These are phyloP conservation scores for Amia ocellicauda DNA, from an alignment of 2,113 vertebrate genomes.

Conservation along the genomic window DNA sequence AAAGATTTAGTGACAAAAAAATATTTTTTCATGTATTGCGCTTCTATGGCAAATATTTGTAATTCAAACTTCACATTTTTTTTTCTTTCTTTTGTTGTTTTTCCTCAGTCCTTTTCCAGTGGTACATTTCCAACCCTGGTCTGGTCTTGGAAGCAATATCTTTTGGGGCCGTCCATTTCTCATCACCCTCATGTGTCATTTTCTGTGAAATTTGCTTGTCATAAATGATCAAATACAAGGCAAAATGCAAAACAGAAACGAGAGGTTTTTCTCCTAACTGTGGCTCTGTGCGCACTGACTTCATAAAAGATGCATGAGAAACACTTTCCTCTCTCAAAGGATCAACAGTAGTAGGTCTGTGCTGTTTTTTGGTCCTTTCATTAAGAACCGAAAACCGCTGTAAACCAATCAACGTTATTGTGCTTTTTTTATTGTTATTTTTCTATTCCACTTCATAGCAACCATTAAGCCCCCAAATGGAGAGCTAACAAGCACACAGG, in stretches of 20 bases:
- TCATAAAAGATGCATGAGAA: slow-evolving; percentile 4
- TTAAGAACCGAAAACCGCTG: background rate
- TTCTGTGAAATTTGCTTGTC: too few species aligned
- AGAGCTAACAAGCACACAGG: slow-evolving; percentile 21
- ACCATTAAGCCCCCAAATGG: slow-evolving; percentile 23
- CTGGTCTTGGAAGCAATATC: too few species aligned
- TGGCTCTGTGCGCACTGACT: background rate
- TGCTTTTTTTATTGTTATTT: too few species aligned
- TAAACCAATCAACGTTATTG: slow-evolving; percentile 11
- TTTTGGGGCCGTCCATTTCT: slow-evolving; percentile 17
- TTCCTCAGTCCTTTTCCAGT: slow-evolving; percentile 7
- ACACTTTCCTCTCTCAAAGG: too few species aligned
- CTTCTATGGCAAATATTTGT: slow-evolving; percentile 19
- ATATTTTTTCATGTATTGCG: slow-evolving; percentile 37
- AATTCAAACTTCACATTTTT: too few species aligned
- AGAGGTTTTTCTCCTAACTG: slow-evolving; percentile 10
- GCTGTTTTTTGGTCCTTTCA: slow-evolving; percentile 4
- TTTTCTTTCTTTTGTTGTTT: slow-evolving; percentile 12
- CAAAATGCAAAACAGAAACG: background rate
- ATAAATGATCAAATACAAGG: too few species aligned
- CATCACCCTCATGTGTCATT: too few species aligned
- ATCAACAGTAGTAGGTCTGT: too few species aligned
- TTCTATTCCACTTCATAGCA: too few species aligned
- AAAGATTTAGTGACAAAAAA: slow-evolving; percentile 24
- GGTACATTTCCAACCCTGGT: background rate